Conservation (phyloP, 2,113 vertebrate genomes). For the Nestor notabilis region DNA sequence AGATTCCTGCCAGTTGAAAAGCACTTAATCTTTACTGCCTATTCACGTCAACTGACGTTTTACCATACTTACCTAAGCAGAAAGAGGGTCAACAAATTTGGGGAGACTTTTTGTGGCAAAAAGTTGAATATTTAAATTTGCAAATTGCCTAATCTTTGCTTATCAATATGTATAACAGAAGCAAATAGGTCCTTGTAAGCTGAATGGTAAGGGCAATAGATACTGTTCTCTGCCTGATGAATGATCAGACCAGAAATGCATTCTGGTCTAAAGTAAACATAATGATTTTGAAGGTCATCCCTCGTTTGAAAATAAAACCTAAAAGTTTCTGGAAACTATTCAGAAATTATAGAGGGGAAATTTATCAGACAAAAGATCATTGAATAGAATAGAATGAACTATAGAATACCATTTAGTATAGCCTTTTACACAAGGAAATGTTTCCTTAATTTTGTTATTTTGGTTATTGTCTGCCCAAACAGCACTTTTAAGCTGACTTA, state of each 20-base stretch:
- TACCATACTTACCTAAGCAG: neutral
- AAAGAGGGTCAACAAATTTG: neutral
- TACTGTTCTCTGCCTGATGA: neutral
- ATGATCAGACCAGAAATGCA: neutral
- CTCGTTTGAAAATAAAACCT: neutral
- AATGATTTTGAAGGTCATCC: neutral
- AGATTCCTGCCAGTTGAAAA: neutral
- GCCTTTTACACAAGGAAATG: neutral
- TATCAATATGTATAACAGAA: neutral
- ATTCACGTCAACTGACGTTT: neutral
- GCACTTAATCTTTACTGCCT: neutral
- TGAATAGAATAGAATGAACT: neutral
- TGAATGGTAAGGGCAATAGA: neutral
- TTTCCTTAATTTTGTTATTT: neutral
- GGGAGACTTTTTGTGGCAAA: neutral
- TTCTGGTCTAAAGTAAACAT: neutral
- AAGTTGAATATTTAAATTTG: neutral
- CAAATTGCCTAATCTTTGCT: neutral
- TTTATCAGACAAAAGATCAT: neutral
- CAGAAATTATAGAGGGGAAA: neutral
- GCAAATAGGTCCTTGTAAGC: neutral
- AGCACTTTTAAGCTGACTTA: neutral
- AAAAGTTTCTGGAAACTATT: neutral
- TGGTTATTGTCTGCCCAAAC: neutral
- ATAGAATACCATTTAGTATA: neutral